phyloP scores from a whole-genome alignment of 2,113 vertebrate species.

The Podiceps cristatus region DNA sequence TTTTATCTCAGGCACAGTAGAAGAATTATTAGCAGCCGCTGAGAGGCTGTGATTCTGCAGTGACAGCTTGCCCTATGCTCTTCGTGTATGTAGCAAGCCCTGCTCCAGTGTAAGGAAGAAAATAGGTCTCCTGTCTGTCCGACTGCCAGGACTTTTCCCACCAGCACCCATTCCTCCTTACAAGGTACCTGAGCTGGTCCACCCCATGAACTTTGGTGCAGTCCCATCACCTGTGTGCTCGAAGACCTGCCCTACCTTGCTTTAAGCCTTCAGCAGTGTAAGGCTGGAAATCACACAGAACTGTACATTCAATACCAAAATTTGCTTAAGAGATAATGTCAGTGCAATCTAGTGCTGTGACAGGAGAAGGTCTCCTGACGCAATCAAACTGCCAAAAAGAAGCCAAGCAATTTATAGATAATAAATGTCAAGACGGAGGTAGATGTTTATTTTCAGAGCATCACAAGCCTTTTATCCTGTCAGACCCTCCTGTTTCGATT shows the following conservation, averaged over 20 bases:
- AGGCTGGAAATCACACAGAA: background rate
- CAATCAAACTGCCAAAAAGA: conserved; percentile 61
- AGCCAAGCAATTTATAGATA: conserved; percentile 48
- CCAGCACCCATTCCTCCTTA: background rate
- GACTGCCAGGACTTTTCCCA: background rate
- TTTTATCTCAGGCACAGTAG: background rate
- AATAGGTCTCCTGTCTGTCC: background rate
- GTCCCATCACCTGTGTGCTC: background rate
- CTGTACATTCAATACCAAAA: conserved; percentile 38
- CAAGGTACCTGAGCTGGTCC: background rate
- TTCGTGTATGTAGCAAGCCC: background rate
- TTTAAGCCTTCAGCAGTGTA: background rate
- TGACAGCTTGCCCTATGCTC: background rate
- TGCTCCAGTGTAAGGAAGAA: background rate
- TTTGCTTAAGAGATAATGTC: conserved; percentile 59
- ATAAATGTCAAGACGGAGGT: conserved; percentile 27
- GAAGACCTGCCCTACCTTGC: background rate
- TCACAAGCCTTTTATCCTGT: conserved; percentile 49
- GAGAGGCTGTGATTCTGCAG: background rate
- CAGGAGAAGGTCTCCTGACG: conserved; percentile 52
- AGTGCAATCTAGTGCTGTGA: background rate
- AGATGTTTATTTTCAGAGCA: conserved; percentile 52
- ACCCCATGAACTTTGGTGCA: background rate
- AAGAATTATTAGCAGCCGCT: background rate
- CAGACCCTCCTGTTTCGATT: conserved; percentile 5